Percentiles rank a stretch among this genome's conserved stretches.
Evolutionary conservation across 1,140 invertebrate genomes (phyloP).

Genomic region (Halyomorpha halys): DNA sequence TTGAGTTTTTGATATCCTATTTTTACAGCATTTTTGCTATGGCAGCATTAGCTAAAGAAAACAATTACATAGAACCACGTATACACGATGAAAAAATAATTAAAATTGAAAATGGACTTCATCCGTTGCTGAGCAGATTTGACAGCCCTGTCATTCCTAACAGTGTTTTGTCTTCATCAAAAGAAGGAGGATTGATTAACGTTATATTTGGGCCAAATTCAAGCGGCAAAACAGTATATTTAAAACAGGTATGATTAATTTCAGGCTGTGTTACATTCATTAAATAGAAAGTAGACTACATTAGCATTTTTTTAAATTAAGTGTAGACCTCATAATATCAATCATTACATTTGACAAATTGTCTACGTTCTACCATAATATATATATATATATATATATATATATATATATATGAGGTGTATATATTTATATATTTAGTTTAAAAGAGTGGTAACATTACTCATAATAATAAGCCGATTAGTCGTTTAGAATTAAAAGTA

Average conservation of each 20-base stretch:
- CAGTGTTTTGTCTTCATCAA: slow-evolving; percentile 46
- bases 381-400: too few species aligned
- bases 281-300: too few species aligned
- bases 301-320: too few species aligned
- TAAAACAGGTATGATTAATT: slow-evolving; percentile 41
- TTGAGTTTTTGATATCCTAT: slow-evolving; percentile 38
- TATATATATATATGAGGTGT: too few species aligned
- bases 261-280: too few species aligned
- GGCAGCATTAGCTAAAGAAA: slow-evolving; percentile 23
- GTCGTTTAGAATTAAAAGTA: too few species aligned
- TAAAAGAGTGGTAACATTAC: too few species aligned
- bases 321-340: too few species aligned
- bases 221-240: slow-evolving; percentile 84
- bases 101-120: slow-evolving; percentile 58
- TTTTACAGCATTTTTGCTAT: slow-evolving; percentile 21
- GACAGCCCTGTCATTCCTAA: slow-evolving; percentile 62
- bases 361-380: too few species aligned
- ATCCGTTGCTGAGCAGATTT: slow-evolving; percentile 64
- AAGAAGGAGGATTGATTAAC: slow-evolving; percentile 47
- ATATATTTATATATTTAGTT: too few species aligned
- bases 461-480: too few species aligned
- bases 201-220: slow-evolving; percentile 81
- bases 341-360: too few species aligned
- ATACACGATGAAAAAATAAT: slow-evolving; percentile 37
- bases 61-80: slow-evolving; percentile 18